phyloP scores from a whole-genome alignment of 2,888 invertebrate species.

The Proisotoma minuta region DNA sequence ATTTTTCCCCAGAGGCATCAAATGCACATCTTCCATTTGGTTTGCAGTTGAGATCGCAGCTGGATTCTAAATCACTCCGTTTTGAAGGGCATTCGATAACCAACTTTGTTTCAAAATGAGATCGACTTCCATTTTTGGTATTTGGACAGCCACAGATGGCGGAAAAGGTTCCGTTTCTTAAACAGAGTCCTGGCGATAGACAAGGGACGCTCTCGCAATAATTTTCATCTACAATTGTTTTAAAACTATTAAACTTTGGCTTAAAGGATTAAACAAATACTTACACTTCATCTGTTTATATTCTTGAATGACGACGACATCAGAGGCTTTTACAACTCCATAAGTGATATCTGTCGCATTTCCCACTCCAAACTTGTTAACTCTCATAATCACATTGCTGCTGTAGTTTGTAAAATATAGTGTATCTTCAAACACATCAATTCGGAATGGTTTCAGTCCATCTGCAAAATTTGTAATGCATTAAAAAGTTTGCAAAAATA shows the following conservation, averaged over 20 bases:
- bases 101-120: too few relatives aligned
- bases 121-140: slow-evolving; percentile 22
- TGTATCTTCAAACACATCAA: slow-evolving; percentile 69
- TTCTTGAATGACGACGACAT: slow-evolving; percentile 64
- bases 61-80: slow-evolving; percentile 34
- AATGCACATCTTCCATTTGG: slow-evolving; percentile 57
- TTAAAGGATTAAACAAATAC: too few relatives aligned
- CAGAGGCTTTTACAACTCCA: slow-evolving; percentile 59
- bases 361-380: slow-evolving; percentile 64
- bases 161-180: slow-evolving; percentile 41
- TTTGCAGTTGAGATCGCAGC: slow-evolving; percentile 31
- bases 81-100: background rate
- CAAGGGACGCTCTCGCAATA: slow-evolving; percentile 7
- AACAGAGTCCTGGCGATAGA: slow-evolving; percentile 38
- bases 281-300: slow-evolving; percentile 55
- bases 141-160: slow-evolving; percentile 45
- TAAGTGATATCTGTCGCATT: slow-evolving; percentile 52
- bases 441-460: slow-evolving; percentile 59
- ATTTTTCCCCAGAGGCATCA: slow-evolving; percentile 49
- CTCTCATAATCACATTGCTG: slow-evolving; percentile 60
- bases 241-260: too few relatives aligned
- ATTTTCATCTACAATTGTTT: too few relatives aligned
- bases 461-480: slow-evolving; percentile 19
- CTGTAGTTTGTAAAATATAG: slow-evolving; percentile 64
- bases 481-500: background rate